Conservation (phyloP, 2,113 vertebrate species). For the Nymphicus hollandicus region DNA sequence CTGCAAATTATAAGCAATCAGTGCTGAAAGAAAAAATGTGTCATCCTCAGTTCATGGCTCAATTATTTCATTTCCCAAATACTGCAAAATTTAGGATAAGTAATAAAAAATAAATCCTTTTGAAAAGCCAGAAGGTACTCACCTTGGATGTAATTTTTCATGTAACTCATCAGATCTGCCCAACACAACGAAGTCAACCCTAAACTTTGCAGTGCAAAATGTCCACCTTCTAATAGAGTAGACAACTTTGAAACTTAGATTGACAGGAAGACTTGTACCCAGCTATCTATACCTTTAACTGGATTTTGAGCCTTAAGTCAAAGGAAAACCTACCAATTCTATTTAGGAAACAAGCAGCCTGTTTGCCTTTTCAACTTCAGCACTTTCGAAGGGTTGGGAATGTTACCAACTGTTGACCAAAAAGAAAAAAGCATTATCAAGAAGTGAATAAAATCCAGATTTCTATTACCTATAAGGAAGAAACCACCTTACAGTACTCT, state of each 20-base stretch:
- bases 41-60: not conserved
- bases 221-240: not conserved
- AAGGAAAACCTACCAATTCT: not conserved
- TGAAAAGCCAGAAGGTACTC: not conserved
- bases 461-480: not conserved
- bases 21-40: not conserved
- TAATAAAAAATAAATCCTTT: not conserved
- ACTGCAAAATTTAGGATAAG: not conserved
- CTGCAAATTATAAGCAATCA: conserved; percentile 25
- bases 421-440: not conserved
- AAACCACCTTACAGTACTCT: not conserved
- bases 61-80: conserved; percentile 27
- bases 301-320: not conserved
- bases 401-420: not conserved
- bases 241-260: not conserved
- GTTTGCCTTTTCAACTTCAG: not conserved
- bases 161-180: not conserved
- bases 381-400: not conserved
- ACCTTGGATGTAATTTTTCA: not conserved
- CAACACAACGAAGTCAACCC: not conserved
- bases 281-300: not conserved
- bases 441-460: not conserved
- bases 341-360: not conserved
- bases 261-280: not conserved
- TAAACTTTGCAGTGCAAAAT: not conserved